Base-by-base conservation (phyloP, 2,888 invertebrate species). In the Microctonus aethiopoides region DNA sequence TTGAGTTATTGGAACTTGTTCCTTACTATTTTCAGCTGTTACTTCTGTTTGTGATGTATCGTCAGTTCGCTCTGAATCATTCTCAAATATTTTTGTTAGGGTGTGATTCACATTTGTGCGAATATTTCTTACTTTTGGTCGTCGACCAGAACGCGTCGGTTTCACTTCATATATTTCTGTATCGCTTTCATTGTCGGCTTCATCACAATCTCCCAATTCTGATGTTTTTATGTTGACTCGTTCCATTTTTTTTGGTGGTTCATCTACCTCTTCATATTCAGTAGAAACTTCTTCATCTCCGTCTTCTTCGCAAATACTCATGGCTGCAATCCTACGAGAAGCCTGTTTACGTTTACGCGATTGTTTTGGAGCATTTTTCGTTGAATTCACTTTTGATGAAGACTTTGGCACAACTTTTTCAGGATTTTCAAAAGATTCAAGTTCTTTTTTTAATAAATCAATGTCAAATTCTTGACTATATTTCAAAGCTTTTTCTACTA, bases 401-500 rank as follows among this genome's bases (percentile, higher is more conserved):
- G 22, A 46, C 51, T 56, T 71, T 34, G 34, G 39, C 11, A 34
- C 22, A 52, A 46, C 54, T 67, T 67, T 75, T 24, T 60, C 70
- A 67, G 52, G 72, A 63, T 69, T 78, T 5, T 80, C 83, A 26
- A 81, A 80, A 29, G 67, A 75, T 10, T 89, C 88, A 1, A 89
- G 83, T 78, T 92, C 91, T 62, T 89, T 86, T 76, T 91, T 88
- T 20, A 92, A 84, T 52, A 89, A 89, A 32, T 89, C 89, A 46
- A 90, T 88, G 86, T 95, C 91, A 87, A 94, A 95, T 26, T 90
- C 89, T 41, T 91, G 90, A 0, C 91, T 91, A 74, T 92, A 90
- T 11, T 91, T 89, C 1, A 96, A 84, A 0, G 95, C 95, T 80
- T 92, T 92, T 82, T 95, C 94, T 4, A 96, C 89, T 69, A 94